Conservation (phyloP, 1,140 invertebrate species). For the Cyclargus thomasi region DNA sequence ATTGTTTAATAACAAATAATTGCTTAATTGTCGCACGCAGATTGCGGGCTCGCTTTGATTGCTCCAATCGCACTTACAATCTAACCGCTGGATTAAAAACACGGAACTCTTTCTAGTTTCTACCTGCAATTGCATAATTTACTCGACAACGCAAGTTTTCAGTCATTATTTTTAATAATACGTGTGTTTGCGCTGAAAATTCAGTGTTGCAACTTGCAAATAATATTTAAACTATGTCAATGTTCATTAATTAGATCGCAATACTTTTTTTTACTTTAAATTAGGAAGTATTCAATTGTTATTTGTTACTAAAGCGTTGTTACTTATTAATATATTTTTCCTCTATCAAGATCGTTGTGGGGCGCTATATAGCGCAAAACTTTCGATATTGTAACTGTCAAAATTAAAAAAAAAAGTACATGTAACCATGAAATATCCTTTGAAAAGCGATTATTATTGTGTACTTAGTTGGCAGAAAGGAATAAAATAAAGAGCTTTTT, state of each 20-base stretch:
- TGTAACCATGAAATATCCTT: too few relatives aligned
- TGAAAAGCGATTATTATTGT: too few relatives aligned
- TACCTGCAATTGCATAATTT: conserved; percentile 9
- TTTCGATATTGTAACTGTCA: too few relatives aligned
- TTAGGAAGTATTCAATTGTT: too few relatives aligned
- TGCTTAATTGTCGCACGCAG: conserved; percentile 9
- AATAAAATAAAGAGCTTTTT: too few relatives aligned
- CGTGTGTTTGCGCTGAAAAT: not conserved
- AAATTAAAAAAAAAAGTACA: not conserved
- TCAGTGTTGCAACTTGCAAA: not conserved
- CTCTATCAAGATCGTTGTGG: too few relatives aligned
- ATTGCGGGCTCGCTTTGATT: conserved; percentile 10
- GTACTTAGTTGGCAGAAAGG: too few relatives aligned
- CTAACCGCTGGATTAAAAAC: conserved; percentile 10
- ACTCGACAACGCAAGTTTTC: not conserved
- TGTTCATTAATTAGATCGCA: not conserved
- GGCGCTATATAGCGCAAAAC: too few relatives aligned
- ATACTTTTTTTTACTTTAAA: not conserved
- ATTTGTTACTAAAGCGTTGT: too few relatives aligned
- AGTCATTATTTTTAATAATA: not conserved
- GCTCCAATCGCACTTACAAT: not conserved
- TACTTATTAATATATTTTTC: too few relatives aligned
- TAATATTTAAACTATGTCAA: not conserved
- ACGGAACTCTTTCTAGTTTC: conserved; percentile 9
- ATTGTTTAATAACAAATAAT: conserved; percentile 16